phyloP scores from a whole-genome alignment of 2,113 vertebrate species.

The Promerops cafer region DNA sequence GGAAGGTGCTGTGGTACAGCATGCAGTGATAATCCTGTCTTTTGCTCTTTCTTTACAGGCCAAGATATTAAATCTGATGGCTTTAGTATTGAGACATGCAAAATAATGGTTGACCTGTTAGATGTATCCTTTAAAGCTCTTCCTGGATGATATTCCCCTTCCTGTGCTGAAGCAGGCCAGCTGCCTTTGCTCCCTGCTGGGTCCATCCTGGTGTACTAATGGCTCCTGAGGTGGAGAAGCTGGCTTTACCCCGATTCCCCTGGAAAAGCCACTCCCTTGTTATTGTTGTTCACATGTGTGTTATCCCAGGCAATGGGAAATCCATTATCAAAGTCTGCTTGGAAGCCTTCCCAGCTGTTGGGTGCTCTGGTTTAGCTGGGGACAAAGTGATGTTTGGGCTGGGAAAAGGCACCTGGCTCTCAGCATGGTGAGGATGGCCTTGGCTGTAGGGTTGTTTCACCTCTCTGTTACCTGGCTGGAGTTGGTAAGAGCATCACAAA shows the following conservation, averaged over 20 bases:
- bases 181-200: not conserved
- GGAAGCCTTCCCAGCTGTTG: not conserved
- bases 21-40: not conserved
- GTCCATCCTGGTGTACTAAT: not conserved
- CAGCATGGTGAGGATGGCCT: not conserved
- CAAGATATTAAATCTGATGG: slow-evolving; percentile 88
- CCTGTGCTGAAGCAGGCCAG: not conserved
- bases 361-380: not conserved
- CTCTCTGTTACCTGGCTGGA: not conserved
- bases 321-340: not conserved
- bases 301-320: not conserved
- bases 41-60: slow-evolving; percentile 67
- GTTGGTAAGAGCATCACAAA: not conserved
- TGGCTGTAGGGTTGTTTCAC: not conserved
- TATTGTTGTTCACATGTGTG: rapidly evolving
- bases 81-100: slow-evolving; percentile 86
- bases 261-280: not conserved
- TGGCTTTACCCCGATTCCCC: not conserved
- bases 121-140: slow-evolving; percentile 84
- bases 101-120: slow-evolving; percentile 85
- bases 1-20: not conserved
- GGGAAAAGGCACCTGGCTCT: not conserved
- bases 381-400: not conserved
- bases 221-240: not conserved
- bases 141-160: not conserved